phyloP scores from a whole-genome alignment of 2,888 invertebrate species.

The Craniophora ligustri region DNA sequence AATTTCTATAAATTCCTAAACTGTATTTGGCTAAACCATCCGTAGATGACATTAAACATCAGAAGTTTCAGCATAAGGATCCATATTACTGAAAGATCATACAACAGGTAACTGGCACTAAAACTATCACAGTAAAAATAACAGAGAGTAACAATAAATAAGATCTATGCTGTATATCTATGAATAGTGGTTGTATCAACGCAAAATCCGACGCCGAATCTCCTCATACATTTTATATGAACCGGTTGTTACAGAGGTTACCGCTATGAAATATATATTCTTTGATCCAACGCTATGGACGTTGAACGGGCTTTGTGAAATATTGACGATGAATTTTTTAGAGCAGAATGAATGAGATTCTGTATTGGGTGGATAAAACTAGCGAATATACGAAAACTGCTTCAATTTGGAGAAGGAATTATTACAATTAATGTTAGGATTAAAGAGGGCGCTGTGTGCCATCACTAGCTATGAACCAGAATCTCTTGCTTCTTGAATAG shows the following conservation, averaged over 20 bases:
- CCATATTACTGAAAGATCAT: too few species aligned
- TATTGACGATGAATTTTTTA: slow-evolving; percentile 18
- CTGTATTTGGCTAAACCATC: too few species aligned
- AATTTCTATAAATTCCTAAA: too few species aligned
- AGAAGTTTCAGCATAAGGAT: too few species aligned
- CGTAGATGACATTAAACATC: too few species aligned
- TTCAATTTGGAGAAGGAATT: too few species aligned
- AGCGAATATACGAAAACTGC: too few species aligned
- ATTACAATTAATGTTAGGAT: too few species aligned
- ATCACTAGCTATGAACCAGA: too few species aligned
- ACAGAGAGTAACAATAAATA: not conserved
- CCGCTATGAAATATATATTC: slow-evolving; percentile 34
- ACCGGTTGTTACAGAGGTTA: slow-evolving; percentile 2
- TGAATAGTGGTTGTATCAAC: slow-evolving; percentile 12
- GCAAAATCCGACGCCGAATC: slow-evolving; percentile 12
- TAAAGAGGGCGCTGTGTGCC: too few species aligned
- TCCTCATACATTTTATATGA: slow-evolving; percentile 45
- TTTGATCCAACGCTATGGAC: slow-evolving; percentile 23
- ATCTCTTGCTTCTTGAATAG: too few species aligned
- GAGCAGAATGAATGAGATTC: not conserved
- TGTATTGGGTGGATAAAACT: not conserved
- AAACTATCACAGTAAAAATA: not conserved
- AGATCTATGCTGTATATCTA: not conserved
- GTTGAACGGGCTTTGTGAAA: slow-evolving; percentile 2
- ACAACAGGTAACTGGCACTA: too few species aligned